Percentiles rank a stretch among this genome's conserved stretches.
Evolutionary conservation across 1,140 invertebrate genomes (phyloP).

Genomic region (Drosophila kikkawai): DNA sequence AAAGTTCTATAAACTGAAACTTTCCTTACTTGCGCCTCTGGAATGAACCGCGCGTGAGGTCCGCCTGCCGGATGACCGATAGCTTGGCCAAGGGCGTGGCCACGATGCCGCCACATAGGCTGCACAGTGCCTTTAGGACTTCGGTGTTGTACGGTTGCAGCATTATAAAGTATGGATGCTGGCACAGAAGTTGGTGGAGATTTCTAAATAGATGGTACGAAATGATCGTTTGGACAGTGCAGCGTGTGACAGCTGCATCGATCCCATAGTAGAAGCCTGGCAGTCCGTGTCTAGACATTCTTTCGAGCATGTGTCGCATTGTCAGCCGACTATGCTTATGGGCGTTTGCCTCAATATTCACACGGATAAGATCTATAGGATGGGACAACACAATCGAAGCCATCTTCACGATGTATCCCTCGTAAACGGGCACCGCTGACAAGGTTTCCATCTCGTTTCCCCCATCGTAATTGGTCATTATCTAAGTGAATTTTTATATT

Average conservation of each 20-base stretch:
- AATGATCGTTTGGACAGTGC: constrained; percentile 7
- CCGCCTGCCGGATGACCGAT: constrained; percentile 32
- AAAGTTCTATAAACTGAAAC: neutral
- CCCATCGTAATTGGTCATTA: constrained; percentile 26
- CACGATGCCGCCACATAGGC: constrained; percentile 21
- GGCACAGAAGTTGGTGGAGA: neutral
- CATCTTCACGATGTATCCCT: constrained; percentile 18
- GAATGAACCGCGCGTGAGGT: constrained; percentile 18
- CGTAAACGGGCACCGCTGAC: neutral
- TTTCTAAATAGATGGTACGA: constrained; percentile 7
- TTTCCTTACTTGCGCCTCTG: constrained; percentile 37
- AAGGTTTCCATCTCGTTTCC: neutral
- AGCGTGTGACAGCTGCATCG: neutral
- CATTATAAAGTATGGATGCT: neutral
- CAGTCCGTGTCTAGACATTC: constrained; percentile 11
- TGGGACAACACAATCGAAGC: constrained; percentile 27
- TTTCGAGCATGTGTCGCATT: neutral
- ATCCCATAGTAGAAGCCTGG: constrained; percentile 35
- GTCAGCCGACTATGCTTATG: neutral
- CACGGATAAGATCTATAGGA: constrained; percentile 41
- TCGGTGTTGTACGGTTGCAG: constrained; percentile 1
- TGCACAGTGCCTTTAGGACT: neutral
- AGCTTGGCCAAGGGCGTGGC: constrained; percentile 44
- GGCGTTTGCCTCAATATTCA: constrained; percentile 39
- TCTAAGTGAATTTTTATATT: constrained; percentile 20